Percentiles rank a stretch among this genome's conserved stretches.
phyloP scores from a whole-genome alignment of 2,113 vertebrate genomes.

The Tenrec ecaudatus region DNA sequence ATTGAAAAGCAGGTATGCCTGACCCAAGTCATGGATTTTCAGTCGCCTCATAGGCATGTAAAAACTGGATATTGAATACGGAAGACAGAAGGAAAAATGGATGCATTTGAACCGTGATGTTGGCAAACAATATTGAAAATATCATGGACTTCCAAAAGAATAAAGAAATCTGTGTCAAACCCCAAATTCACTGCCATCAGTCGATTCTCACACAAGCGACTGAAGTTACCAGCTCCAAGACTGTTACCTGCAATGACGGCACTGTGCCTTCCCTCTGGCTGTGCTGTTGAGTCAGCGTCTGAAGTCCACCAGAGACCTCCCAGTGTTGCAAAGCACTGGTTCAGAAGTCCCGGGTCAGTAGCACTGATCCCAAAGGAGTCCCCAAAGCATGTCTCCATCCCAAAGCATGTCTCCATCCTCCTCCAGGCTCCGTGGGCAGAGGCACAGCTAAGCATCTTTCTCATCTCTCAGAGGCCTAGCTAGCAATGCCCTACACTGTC shows the following conservation, averaged over 20 bases:
- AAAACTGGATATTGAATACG: no score
- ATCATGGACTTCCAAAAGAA: no score
- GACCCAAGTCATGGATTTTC: no score
- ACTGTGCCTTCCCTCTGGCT: background rate
- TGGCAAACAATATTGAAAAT: no score
- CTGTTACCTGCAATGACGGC: background rate
- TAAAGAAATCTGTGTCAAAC: no score
- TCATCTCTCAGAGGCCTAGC: background rate
- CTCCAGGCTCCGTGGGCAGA: background rate
- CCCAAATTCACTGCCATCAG: no score
- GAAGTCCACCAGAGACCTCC: background rate
- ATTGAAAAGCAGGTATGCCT: no score
- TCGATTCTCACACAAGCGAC: background rate
- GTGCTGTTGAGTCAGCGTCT: background rate
- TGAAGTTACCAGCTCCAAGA: background rate
- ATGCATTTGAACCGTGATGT: no score
- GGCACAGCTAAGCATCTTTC: background rate
- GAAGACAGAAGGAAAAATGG: no score
- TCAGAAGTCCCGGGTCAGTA: background rate
- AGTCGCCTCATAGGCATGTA: no score
- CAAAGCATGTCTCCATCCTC: background rate
- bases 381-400: no score
- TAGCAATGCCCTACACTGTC: background rate
- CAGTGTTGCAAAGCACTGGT: background rate
- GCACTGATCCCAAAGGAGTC: background rate